Conservation (phyloP, 2,888 invertebrate species). For the Lasioglossum oenotherae region DNA sequence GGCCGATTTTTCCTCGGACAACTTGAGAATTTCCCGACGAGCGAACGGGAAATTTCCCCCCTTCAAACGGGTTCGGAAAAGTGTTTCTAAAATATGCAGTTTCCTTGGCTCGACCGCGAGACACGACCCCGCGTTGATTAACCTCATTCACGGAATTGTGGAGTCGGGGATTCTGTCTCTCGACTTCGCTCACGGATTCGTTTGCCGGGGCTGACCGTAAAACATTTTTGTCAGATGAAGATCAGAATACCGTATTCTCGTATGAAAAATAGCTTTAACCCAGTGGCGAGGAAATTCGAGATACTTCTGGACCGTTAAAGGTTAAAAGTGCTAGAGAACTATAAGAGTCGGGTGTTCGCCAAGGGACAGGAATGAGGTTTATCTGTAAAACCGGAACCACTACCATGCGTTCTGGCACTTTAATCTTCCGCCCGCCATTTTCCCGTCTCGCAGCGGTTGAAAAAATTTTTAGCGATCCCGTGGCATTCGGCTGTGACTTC, state of each 20-base stretch:
- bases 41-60: background rate
- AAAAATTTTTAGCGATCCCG: background rate
- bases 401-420: background rate
- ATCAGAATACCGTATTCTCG: too few relatives aligned
- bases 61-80: background rate
- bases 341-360: background rate
- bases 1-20: background rate
- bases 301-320: background rate
- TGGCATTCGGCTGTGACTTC: constrained; percentile 16
- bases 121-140: background rate
- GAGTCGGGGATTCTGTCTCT: background rate
- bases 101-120: background rate
- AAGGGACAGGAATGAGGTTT: background rate
- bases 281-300: too few relatives aligned
- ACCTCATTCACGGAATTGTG: background rate
- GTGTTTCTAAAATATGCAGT: constrained; percentile 7
- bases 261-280: too few relatives aligned
- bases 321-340: background rate
- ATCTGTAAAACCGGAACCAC: background rate
- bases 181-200: too few relatives aligned
- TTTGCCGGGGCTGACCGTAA: too few relatives aligned
- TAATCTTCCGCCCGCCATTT: background rate
- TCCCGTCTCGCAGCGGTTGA: background rate
- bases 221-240: too few relatives aligned
- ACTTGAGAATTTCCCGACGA: constrained; percentile 2